phyloP scores from a whole-genome alignment of 2,888 invertebrate species.

The Oegoconia quadripuncta region DNA sequence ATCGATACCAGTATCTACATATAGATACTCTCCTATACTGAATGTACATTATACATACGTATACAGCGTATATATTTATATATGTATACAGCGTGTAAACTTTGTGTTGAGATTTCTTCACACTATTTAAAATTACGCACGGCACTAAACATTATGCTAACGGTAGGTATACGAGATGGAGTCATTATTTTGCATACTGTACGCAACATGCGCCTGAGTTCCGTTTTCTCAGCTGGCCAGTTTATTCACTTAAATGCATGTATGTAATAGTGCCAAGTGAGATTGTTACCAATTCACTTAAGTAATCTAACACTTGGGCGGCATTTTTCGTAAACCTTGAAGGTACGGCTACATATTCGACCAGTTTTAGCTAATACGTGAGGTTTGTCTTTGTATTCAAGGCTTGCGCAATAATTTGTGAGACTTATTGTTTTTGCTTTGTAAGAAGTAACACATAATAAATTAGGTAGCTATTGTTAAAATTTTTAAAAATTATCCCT shows the following conservation, averaged over 20 bases:
- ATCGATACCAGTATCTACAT: too few relatives aligned
- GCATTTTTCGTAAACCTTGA: slow-evolving; percentile 5
- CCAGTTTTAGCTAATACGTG: not conserved
- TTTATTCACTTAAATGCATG: slow-evolving; percentile 33
- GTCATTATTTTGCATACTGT: slow-evolving; percentile 26
- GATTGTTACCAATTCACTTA: slow-evolving; percentile 43
- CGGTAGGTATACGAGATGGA: not conserved
- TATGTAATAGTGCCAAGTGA: slow-evolving; percentile 36
- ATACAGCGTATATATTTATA: too few relatives aligned
- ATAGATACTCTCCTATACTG: too few relatives aligned
- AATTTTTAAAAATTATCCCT: too few relatives aligned
- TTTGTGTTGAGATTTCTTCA: too few relatives aligned
- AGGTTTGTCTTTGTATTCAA: not conserved
- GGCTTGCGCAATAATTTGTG: not conserved
- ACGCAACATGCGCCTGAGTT: slow-evolving; percentile 33
- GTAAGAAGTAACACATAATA: too few relatives aligned
- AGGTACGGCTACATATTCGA: not conserved
- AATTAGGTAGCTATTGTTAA: too few relatives aligned
- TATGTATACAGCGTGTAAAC: too few relatives aligned
- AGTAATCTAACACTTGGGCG: slow-evolving; percentile 33
- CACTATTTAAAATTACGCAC: too few relatives aligned
- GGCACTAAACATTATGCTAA: too few relatives aligned
- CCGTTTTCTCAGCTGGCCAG: slow-evolving; percentile 47
- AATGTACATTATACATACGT: too few relatives aligned
- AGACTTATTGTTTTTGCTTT: too few relatives aligned